A percentile compares a stretch with the other conserved stretches of the same genome.
phyloP scores from a whole-genome alignment of 2,888 invertebrate genomes.

The Mimas tiliae region DNA sequence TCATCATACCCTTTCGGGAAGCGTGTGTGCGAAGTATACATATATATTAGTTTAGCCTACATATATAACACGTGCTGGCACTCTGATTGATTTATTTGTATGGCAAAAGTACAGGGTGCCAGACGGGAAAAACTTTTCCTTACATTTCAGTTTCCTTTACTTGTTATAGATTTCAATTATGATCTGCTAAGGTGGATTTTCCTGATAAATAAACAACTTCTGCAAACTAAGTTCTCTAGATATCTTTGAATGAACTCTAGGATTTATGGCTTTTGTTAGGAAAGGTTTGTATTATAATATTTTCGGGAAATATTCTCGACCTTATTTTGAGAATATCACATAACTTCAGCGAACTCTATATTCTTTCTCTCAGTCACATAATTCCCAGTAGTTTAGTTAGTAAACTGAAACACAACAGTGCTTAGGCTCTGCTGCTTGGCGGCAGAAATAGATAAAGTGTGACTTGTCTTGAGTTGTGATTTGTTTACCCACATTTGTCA shows the following conservation, averaged over 20 bases:
- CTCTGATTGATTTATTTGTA: neutral
- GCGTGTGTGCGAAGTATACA: neutral
- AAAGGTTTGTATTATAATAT: conserved; percentile 10
- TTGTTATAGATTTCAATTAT: conserved; percentile 46
- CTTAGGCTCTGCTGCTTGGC: no score
- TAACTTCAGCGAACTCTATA: neutral
- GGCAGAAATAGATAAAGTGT: no score
- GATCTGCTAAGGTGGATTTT: conserved; percentile 38
- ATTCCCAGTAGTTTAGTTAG: no score
- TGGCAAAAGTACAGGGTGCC: neutral
- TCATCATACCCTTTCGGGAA: no score
- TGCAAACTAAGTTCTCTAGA: conserved; percentile 34
- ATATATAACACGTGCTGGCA: neutral
- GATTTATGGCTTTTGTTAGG: conserved; percentile 12
- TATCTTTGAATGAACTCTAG: conserved; percentile 30
- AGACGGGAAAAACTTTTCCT: neutral
- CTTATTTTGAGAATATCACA: neutral
- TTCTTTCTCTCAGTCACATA: neutral
- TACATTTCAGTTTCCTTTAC: conserved; percentile 7
- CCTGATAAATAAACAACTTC: conserved; percentile 34
- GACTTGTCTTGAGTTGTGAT: no score
- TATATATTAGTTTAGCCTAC: neutral
- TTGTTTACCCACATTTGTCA: no score
- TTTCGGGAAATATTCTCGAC: conserved; percentile 1
- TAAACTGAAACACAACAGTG: no score